These are phyloP conservation scores for Agrotis clavis DNA, from an alignment of 2,888 invertebrate species.

Conservation along the genomic window DNA sequence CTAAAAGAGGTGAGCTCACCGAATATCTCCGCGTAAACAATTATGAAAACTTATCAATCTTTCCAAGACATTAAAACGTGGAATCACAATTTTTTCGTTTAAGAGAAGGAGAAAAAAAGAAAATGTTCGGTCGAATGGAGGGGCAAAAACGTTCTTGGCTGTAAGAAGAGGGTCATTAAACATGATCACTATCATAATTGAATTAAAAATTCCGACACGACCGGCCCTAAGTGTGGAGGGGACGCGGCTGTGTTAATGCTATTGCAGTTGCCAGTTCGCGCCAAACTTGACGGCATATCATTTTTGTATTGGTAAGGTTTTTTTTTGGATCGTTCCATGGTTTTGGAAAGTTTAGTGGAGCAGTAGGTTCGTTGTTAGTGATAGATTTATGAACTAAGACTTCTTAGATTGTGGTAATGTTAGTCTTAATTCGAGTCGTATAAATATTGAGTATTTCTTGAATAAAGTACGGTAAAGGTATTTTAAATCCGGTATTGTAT, in stretches of 20 bases:
- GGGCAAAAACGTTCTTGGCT: slow-evolving; percentile 79
- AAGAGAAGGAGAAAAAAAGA: slow-evolving; percentile 52
- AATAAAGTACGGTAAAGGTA: too few species aligned
- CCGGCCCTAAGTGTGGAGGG: slow-evolving; percentile 76
- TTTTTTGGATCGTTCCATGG: slow-evolving; percentile 11
- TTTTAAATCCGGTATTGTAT: too few species aligned
- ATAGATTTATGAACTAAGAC: neutral
- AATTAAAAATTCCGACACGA: slow-evolving; percentile 91
- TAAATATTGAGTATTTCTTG: too few species aligned
- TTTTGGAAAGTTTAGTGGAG: neutral
- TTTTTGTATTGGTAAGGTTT: slow-evolving; percentile 22
- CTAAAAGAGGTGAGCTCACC: slow-evolving; percentile 46
- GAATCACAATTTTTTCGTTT: slow-evolving; percentile 67
- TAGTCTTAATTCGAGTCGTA: too few species aligned
- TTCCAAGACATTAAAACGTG: slow-evolving; percentile 73
- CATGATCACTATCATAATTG: slow-evolving; percentile 91
- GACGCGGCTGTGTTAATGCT: slow-evolving; percentile 61
- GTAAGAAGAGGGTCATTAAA: slow-evolving; percentile 87
- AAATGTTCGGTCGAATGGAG: slow-evolving; percentile 67
- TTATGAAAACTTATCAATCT: slow-evolving; percentile 81
- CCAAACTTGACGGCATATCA: slow-evolving; percentile 50
- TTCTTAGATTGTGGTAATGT: neutral
- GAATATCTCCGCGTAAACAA: slow-evolving; percentile 72
- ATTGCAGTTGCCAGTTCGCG: slow-evolving; percentile 64
- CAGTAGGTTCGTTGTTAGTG: neutral